Evolutionary conservation across 2,113 vertebrate species (phyloP).

Genomic region (Malurus alboscapulatus): DNA sequence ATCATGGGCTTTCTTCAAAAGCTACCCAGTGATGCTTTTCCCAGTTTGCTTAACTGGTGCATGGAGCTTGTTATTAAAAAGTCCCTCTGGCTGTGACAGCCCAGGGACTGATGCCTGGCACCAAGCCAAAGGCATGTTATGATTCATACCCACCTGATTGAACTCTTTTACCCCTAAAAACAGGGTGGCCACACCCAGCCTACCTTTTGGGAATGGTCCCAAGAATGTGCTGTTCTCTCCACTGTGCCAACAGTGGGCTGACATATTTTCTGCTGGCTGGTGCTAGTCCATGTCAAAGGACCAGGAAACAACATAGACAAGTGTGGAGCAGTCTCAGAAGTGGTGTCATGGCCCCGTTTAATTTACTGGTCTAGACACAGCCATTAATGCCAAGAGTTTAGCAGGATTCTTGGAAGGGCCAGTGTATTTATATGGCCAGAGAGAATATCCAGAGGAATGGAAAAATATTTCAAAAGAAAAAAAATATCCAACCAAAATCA

Average conservation of each 20-base stretch:
- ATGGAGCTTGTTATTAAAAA: neutral
- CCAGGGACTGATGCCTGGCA: neutral
- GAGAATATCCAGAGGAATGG: neutral
- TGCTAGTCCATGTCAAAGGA: neutral
- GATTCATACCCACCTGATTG: constrained; percentile 4
- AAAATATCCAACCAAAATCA: neutral
- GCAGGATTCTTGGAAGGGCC: neutral
- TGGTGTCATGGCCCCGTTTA: neutral
- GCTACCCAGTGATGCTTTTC: neutral
- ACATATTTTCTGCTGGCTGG: neutral
- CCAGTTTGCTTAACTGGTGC: neutral
- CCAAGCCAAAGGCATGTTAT: neutral
- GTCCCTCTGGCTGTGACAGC: neutral
- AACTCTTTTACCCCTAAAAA: neutral
- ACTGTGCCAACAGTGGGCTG: neutral
- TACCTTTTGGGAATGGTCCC: constrained; percentile 21
- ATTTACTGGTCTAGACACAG: constrained; percentile 22
- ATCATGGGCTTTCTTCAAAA: neutral
- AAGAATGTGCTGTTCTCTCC: neutral
- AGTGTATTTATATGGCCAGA: neutral
- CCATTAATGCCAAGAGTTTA: neutral
- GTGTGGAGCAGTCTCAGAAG: neutral
- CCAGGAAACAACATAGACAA: neutral
- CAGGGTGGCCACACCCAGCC: neutral
- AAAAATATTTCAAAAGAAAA: neutral